A percentile compares a stretch with the other conserved stretches of the same genome.
phyloP scores from a whole-genome alignment of 2,888 invertebrate species.

The Cataglyphis rosenhaueri region DNA sequence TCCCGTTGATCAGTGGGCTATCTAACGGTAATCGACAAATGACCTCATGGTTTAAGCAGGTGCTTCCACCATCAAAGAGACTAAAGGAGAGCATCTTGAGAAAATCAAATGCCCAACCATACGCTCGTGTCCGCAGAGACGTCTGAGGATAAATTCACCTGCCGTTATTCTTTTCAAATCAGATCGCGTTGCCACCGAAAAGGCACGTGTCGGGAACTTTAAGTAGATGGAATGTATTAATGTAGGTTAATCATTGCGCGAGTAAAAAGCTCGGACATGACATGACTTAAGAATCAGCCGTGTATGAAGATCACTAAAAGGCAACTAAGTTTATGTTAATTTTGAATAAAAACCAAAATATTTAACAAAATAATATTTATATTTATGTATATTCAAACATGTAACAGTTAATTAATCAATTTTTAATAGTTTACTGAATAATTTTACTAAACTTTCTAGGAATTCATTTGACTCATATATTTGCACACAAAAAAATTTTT shows the following conservation, averaged over 20 bases:
- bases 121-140: neutral
- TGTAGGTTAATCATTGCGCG: conserved; percentile 64
- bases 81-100: conserved; percentile 38
- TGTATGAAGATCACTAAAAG: neutral
- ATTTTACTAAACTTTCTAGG: neutral
- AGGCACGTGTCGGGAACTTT: conserved; percentile 61
- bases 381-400: neutral
- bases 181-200: conserved; percentile 70
- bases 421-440: neutral
- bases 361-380: neutral
- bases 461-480: neutral
- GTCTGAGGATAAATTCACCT: conserved; percentile 62
- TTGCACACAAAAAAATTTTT: neutral
- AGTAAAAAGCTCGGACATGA: conserved; percentile 16
- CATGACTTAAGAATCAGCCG: conserved; percentile 6
- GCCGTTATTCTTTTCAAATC: conserved; percentile 73
- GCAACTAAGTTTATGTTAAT: neutral
- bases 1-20: conserved; percentile 71
- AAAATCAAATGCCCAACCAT: conserved; percentile 50
- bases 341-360: neutral
- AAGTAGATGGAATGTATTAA: conserved; percentile 48
- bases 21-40: conserved; percentile 73
- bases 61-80: conserved; percentile 18
- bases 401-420: neutral
- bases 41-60: conserved; percentile 51